phyloP scores from a whole-genome alignment of 2,113 vertebrate genomes.

The Oreotrochilus melanogaster region DNA sequence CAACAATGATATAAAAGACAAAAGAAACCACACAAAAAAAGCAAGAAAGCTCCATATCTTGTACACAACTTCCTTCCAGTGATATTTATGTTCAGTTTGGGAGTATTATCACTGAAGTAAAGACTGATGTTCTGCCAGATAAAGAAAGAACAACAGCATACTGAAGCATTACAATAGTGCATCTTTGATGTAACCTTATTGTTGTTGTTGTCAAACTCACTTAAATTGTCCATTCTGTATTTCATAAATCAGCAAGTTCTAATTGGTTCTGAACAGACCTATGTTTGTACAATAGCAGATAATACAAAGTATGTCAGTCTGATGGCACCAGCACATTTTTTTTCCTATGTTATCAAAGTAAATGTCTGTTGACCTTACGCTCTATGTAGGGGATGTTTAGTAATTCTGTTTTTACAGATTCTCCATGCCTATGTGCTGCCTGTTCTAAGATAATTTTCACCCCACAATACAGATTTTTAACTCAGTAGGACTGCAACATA shows the following conservation, averaged over 20 bases:
- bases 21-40: too few species aligned
- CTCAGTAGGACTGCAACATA: neutral
- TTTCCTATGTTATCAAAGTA: neutral
- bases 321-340: neutral
- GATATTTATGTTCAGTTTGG: neutral
- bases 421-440: neutral
- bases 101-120: neutral
- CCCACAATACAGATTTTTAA: neutral
- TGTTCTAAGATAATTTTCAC: neutral
- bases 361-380: neutral
- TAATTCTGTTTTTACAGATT: neutral
- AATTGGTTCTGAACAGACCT: neutral
- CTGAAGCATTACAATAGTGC: neutral
- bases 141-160: neutral
- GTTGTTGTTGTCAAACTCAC: neutral
- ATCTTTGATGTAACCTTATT: neutral
- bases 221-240: neutral
- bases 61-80: neutral
- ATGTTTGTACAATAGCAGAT: neutral
- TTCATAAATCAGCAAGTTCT: neutral
- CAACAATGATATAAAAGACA: neutral
- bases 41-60: neutral
- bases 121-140: neutral
- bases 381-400: neutral
- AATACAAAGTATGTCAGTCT: neutral